Evolutionary conservation across 1,140 invertebrate species (phyloP), one percentile per base, ranked within the genome.

Genomic region (Ptiloglossa arizonensis): DNA sequence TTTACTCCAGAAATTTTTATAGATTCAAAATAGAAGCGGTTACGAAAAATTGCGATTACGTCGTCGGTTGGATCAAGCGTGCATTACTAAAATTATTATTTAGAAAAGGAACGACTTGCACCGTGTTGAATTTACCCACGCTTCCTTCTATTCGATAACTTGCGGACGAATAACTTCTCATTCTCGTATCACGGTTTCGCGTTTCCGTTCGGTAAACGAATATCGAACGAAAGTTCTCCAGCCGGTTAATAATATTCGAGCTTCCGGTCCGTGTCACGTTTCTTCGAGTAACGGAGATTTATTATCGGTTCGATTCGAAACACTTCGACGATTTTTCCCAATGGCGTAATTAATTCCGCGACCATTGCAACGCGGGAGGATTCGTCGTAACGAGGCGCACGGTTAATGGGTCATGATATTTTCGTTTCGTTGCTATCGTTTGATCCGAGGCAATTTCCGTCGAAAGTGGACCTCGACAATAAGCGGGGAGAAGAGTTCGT

Each of bases 401-500:
- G 46, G n/a, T 4, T 73, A 63, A 73, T 22, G 35, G 11, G 15
- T 63, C 19, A 13, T n/a, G 17, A 11, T 22, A 35, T 41, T 22
- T 27, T 62, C 41, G 56, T 72, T 13, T 38, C 60, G 1, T 63
- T 48, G 19, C 48, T 56, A 63, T 50, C 68, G 32, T 62, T 72
- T 22, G 27, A 64, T 56, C 22, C 27, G 22, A 27, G 46, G 24
- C 32, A 83, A 75, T 79, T 79, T 41, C 48, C n/a, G 27, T 8
- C 50, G 15, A 46, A 54, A 69, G 80, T 48, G 44, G 32, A 60
- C 29, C 38, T n/a, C 50, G 38, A 69, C 41, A 68, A 75, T 75
- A 35, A 46, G 46, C 41, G 17, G 8, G 46, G 19, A 60, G 41
- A 13, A 13, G 8, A 41, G 0, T 41, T 0, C 66, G 22, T 17